Evolutionary conservation across 2,113 vertebrate genomes (phyloP).

Genomic region (Melanocharis versteri): DNA sequence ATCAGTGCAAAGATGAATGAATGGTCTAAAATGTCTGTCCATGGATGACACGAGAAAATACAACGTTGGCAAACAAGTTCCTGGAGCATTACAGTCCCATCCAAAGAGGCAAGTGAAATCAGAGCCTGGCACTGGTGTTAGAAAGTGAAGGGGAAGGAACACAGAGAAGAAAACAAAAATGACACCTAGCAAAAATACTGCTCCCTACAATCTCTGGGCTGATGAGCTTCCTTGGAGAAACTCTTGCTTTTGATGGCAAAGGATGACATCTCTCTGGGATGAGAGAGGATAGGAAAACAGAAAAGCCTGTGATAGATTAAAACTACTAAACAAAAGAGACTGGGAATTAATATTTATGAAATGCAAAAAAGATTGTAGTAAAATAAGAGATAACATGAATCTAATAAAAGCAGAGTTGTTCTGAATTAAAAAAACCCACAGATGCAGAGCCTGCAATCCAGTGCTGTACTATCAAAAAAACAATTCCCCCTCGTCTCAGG

Average conservation of each 20-base stretch:
- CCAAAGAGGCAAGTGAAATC: not conserved
- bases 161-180: not conserved
- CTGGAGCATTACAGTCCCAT: not conserved
- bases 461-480: not conserved
- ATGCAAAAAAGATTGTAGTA: slow-evolving; percentile 15
- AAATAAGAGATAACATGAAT: slow-evolving; percentile 41
- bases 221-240: not conserved
- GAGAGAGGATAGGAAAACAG: not conserved
- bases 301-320: slow-evolving; percentile 21
- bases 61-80: not conserved
- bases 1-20: not conserved
- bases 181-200: not conserved
- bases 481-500: not conserved
- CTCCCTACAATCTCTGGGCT: not conserved
- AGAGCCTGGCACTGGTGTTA: not conserved
- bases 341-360: slow-evolving; percentile 56
- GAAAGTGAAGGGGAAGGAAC: not conserved
- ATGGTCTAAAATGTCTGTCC: not conserved
- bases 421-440: not conserved
- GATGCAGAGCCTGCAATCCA: not conserved
- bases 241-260: not conserved
- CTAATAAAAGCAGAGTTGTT: slow-evolving; percentile 28
- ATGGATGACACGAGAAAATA: not conserved
- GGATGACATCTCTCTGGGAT: not conserved
- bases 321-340: slow-evolving; percentile 23